These are phyloP conservation scores for Drosophila murphyi DNA, from an alignment of 1,140 invertebrate genomes.

Conservation along the genomic window DNA sequence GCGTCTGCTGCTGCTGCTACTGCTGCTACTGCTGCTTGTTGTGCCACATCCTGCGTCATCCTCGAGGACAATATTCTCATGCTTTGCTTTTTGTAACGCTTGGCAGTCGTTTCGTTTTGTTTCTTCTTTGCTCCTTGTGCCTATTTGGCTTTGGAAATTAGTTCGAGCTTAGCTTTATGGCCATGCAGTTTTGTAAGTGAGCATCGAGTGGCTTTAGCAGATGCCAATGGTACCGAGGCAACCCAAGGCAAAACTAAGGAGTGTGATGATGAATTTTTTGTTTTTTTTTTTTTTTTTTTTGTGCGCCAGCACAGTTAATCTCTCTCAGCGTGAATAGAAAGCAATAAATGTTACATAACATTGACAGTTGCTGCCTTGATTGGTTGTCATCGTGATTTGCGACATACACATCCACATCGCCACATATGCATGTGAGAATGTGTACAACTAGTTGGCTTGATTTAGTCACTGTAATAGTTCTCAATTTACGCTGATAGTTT, in stretches of 20 bases:
- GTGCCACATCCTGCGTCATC: conserved; percentile 39
- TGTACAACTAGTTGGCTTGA: conserved; percentile 10
- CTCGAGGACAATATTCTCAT: conserved; percentile 53
- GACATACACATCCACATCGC: not conserved
- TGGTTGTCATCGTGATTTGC: not conserved
- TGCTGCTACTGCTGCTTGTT: conserved; percentile 35
- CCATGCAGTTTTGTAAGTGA: conserved; percentile 39
- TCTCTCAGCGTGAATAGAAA: not conserved
- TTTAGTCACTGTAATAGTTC: conserved; percentile 20
- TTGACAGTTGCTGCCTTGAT: conserved; percentile 11
- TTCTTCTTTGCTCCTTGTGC: conserved; percentile 21
- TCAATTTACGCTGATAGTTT: conserved; percentile 31
- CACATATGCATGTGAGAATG: not conserved
- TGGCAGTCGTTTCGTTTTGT: conserved; percentile 9
- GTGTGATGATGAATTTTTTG: conserved; percentile 47
- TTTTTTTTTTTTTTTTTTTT: not conserved
- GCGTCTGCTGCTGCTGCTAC: conserved; percentile 18
- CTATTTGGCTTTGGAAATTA: conserved; percentile 70
- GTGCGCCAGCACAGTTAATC: not conserved
- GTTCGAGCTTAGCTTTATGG: conserved; percentile 56
- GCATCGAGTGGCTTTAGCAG: conserved; percentile 34
- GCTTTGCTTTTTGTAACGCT: conserved; percentile 38
- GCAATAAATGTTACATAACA: conserved; percentile 3
- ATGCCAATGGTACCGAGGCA: conserved; percentile 28
- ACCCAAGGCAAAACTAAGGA: conserved; percentile 1